Conservation (phyloP, 2,113 vertebrate genomes). For the Macroglossus sobrinus region DNA sequence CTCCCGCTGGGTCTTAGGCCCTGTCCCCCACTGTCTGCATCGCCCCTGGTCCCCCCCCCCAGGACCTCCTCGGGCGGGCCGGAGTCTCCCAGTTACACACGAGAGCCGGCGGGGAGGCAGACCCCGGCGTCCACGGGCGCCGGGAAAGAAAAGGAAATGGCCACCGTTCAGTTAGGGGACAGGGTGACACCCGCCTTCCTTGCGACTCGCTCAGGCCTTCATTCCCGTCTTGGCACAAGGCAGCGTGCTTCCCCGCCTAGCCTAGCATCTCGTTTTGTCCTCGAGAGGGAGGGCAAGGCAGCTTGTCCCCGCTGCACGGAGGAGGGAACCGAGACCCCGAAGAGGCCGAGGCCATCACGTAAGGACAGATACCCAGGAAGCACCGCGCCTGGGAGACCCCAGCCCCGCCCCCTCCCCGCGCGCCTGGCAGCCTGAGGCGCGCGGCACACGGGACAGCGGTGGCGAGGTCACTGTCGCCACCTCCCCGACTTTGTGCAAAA, state of each 20-base stretch:
- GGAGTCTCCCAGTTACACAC: rapidly evolving
- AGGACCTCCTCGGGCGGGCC: no score
- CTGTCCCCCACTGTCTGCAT: neutral
- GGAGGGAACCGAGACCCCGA: neutral
- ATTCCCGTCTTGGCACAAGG: neutral
- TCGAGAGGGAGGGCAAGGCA: no score
- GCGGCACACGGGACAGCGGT: rapidly evolving
- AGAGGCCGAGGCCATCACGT: neutral
- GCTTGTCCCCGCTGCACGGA: neutral
- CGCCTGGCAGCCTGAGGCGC: no score
- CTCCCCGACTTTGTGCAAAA: no score
- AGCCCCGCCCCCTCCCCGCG: rapidly evolving
- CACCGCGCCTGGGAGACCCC: neutral
- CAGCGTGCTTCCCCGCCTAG: neutral
- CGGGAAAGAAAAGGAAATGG: neutral
- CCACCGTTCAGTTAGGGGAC: neutral
- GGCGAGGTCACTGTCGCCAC: neutral
- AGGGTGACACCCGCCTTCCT: neutral
- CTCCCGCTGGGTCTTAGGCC: neutral
- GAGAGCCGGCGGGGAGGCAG: neutral
- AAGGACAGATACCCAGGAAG: neutral
- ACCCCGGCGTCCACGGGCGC: no score
- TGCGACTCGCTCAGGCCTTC: neutral
- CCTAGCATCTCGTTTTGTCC: neutral
- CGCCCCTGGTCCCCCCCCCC: neutral